Conservation (phyloP, 1,140 invertebrate species). For the Condylostylus longicornis region DNA sequence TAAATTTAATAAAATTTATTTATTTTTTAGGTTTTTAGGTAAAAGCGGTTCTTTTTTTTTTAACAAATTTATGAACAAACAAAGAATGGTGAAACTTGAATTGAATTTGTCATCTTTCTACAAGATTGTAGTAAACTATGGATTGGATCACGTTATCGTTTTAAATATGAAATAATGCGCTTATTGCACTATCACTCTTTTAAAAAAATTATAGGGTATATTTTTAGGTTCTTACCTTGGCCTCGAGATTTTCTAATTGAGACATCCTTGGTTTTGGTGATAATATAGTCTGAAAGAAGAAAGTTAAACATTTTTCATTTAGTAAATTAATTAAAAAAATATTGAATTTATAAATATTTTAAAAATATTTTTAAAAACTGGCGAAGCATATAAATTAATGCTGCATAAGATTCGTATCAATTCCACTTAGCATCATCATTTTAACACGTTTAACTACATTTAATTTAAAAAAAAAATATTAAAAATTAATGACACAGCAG, state of each 20-base stretch:
- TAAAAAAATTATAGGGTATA: too few relatives aligned
- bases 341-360: neutral
- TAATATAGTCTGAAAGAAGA: constrained; percentile 5
- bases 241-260: constrained; percentile 58
- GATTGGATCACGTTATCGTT: neutral
- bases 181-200: too few relatives aligned
- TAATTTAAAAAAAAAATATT: neutral
- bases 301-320: neutral
- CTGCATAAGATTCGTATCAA: too few relatives aligned
- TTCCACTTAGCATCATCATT: neutral
- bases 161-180: too few relatives aligned
- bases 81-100: too few relatives aligned
- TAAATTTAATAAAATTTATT: too few relatives aligned
- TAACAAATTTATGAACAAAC: too few relatives aligned
- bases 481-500: too few relatives aligned
- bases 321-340: neutral
- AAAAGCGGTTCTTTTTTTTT: too few relatives aligned
- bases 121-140: neutral
- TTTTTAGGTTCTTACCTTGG: constrained; percentile 46
- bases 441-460: neutral
- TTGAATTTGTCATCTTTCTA: too few relatives aligned
- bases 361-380: neutral
- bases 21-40: too few relatives aligned
- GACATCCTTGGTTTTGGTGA: constrained; percentile 41
- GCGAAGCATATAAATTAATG: too few relatives aligned